Evolutionary conservation across 2,797 vertebrate species (phyloP).

Genomic region (Mus caroli): DNA sequence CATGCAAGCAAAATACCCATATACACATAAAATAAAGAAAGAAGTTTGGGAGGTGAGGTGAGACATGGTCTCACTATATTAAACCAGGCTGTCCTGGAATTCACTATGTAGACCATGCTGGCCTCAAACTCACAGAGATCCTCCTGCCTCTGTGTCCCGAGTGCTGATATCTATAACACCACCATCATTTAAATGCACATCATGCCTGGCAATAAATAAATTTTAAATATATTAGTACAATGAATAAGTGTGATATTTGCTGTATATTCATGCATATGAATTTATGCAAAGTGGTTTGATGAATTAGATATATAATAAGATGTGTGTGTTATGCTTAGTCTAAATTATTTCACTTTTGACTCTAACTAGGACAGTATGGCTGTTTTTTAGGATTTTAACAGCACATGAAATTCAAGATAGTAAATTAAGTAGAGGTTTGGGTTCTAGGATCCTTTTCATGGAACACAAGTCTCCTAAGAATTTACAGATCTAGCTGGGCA

Average conservation of each 20-base stretch:
- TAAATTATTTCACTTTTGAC: slow-evolving; percentile 5
- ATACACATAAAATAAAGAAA: background rate
- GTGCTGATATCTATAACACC: background rate
- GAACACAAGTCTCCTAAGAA: background rate
- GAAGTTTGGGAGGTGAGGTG: background rate
- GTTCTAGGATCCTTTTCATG: background rate
- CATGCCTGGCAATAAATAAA: background rate
- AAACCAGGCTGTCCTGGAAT: background rate
- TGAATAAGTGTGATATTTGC: background rate
- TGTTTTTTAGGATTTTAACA: background rate
- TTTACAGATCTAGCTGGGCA: background rate
- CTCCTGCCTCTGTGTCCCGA: background rate
- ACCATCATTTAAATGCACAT: background rate
- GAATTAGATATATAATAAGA: background rate
- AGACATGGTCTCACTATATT: background rate
- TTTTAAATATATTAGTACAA: background rate
- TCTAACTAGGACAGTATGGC: background rate
- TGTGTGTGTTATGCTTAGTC: background rate
- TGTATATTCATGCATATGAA: background rate
- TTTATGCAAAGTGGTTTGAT: background rate
- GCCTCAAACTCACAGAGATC: background rate
- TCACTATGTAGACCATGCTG: background rate
- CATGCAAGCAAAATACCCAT: background rate
- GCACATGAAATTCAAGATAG: background rate
- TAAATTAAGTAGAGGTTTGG: background rate